Base-by-base conservation (phyloP, 2,888 invertebrate genomes). In the Scaptodrosophila latifasciaeformis region DNA sequence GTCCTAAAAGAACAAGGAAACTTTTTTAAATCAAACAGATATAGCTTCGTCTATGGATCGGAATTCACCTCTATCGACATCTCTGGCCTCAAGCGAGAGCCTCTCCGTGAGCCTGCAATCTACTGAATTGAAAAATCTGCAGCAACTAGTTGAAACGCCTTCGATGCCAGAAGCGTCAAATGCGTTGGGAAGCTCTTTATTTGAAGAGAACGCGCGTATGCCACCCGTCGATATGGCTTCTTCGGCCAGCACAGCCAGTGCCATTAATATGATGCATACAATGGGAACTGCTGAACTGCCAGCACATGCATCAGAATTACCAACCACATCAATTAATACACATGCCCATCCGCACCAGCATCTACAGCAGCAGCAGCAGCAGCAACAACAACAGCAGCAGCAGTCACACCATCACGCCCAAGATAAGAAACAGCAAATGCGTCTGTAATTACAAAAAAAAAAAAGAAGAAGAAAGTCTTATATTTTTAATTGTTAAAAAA, bases 21-120 rank as follows among this genome's bases (percentile, higher is more conserved):
- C n/a, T n/a, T n/a, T n/a, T n/a, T 21, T 12, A 1, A 2, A 12
- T 21, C 7, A 15, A 43, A n/a, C 47, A 83, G 89, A 89, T 70
- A 87, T 88, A 30, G 88, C 88, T 47, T 87, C 87, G 29, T 88
- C 88, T 1, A 85, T 85, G 62, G 87, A 86, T 53, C 88, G 89
- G 55, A 90, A 90, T 51, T 91, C 91, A 9, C 89, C 91, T 15
- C 82, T 91, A 24, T 91, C 91, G 5, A 89, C 89, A 7, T 91
- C 91, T 42, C 82, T 91, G 59, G 90, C 91, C 21, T 91, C 90
- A 1, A 90, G 90, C 52, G 88, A 88, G 44, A 85, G 84, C 31
- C 74, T 86, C 9, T 86, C 86, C 37, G 82, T 82, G 1, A 86
- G 86, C 51, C 62, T 84, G 81, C 86, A 86, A 72, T 87, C 86